Evolutionary conservation across 2,888 invertebrate genomes (phyloP), one percentile per base, ranked within the genome.

Genomic region (Caenorhabditis wallacei): DNA sequence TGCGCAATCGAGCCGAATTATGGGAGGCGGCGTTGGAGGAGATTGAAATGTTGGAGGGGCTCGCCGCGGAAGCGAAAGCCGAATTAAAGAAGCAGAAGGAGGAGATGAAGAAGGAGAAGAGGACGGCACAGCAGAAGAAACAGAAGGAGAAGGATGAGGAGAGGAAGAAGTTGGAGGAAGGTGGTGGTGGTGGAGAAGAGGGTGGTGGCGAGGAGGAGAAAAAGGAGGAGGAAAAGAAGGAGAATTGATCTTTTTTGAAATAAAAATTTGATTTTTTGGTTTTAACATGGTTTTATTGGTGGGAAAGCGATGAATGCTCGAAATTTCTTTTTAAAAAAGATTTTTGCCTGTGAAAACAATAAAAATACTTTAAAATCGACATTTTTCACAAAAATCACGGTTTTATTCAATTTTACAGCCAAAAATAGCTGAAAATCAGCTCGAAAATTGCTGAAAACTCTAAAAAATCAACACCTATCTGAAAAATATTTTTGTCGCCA

Each of bases 11-110:
- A 24, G 2, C 16, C 16, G 30, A 53, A 18, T 30, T 82, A 1
- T 76, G 76, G 76, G 71, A 66, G 5, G 82, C 76, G 13, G 82
- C 82, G 7, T 3, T 35, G 1, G 71, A 71, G 13, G 82, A 82
- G 20, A 46, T 76, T 7, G 71, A 66, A 7, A 54, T 11, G 13
- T 46, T 82, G 30, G 76, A 76, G 18, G 46, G 26, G 18, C 53
- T 82, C 71, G 46, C 30, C 13, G 13, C 13, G 2, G 43, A 61
- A n/a, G 53, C 71, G 1, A 37, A 71, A 24, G 56, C 16, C 1
- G 16, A 30, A 20, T 10, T 24, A 7, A 53, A 53, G 35, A 43
- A 20, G 48, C 35, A 71, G 30, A 63, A 51, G 43, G 54, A 40
- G 0, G 30, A 48, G 20, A 63, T 37, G 18, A 59, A 35, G 20